Base-by-base conservation (phyloP, 2,797 vertebrate genomes). In the Chelon labrosus region DNA sequence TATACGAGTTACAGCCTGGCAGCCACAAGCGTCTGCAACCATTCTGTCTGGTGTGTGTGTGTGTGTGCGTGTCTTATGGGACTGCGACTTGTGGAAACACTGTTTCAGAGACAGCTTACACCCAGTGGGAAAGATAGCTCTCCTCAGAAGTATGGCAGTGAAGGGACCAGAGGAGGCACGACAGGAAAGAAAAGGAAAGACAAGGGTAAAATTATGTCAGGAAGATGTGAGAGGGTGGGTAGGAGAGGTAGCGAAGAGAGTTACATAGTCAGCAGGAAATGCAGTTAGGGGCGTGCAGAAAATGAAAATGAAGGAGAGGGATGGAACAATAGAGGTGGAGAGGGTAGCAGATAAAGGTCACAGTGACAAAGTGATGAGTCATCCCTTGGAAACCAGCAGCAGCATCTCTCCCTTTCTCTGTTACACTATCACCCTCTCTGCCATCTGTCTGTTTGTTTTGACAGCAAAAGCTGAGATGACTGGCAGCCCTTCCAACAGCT, bases 311-410 rank as follows among this genome's bases (percentile, higher is more conserved):
- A 80, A 62, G 27, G 11, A 44, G 22, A 63, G 59, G 57, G 56
- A 56, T 14, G 27, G 55, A 70, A 67, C 47, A 70, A 79, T 37
- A 25, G 72, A 72, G 75, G 70, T 67, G 57, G 74, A 75, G 70
- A 82, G 71, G 67, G 56, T 66, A 66, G 73, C 41, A 64, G 84
- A 85, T 75, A 90, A 92, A 93, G 89, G 91, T 90, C 86, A 85
- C 66, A 27, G 55, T 78, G 81, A 81, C 75, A 78, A 78, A 77
- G 70, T 80, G 89, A 85, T 91, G 88, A 90, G 88, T 92, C 90
- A 93, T 87, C 38, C 58, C 58, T 75, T 64, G 16, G 65, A 82
- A 65, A 53, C 59, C 52, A 73, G 62, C 74, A 74, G 74, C 62
- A 49, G 31, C 31, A 35, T 35, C 31, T 76, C 68, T 63, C 63